phyloP scores from a whole-genome alignment of 2,113 vertebrate genomes.

The Eclectus roratus region DNA sequence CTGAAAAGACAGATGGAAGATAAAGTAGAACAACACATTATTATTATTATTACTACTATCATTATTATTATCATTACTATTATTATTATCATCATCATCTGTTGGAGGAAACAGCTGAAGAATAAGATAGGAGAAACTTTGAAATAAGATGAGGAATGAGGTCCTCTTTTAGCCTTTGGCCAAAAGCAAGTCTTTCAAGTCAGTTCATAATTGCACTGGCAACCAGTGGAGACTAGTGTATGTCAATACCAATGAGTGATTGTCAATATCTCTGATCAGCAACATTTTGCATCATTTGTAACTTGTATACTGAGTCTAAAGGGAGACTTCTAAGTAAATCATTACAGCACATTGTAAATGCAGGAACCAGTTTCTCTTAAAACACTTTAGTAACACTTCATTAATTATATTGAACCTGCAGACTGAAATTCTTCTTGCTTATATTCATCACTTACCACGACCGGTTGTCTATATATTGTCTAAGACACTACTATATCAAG shows the following conservation, averaged over 20 bases:
- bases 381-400: slow-evolving; percentile 65
- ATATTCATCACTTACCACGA: slow-evolving; percentile 48
- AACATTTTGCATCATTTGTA: slow-evolving; percentile 71
- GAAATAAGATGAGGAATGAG: neutral
- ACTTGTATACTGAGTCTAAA: slow-evolving; percentile 49
- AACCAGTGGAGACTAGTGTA: neutral
- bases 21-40: neutral
- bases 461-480: slow-evolving; percentile 57
- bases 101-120: neutral
- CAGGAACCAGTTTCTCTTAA: slow-evolving; percentile 57
- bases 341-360: slow-evolving; percentile 67
- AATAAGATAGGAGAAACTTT: neutral
- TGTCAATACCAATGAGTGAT: slow-evolving; percentile 67
- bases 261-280: slow-evolving; percentile 68
- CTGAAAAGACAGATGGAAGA: neutral
- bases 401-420: slow-evolving; percentile 71
- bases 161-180: neutral
- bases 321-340: slow-evolving; percentile 64
- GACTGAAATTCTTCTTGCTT: slow-evolving; percentile 30
- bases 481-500: slow-evolving; percentile 38
- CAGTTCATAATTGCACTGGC: slow-evolving; percentile 57
- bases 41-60: neutral
- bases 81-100: neutral
- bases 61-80: too few species aligned
- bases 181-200: slow-evolving; percentile 44